Evolutionary conservation across 2,113 vertebrate species (phyloP).

Genomic region (Aviceda subcristata): DNA sequence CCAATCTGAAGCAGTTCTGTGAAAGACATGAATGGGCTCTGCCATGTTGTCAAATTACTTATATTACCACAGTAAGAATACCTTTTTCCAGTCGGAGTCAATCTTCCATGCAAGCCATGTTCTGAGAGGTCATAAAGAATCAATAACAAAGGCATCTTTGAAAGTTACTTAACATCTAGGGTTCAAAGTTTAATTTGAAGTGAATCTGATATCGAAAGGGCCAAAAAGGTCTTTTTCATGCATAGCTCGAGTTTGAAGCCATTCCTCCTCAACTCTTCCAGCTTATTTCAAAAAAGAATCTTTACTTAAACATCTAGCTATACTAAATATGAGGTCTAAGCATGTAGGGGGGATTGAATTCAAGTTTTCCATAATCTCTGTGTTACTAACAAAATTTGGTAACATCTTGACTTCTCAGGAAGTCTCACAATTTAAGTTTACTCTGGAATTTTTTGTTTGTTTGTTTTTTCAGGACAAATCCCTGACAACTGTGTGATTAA

Average conservation of each 20-base stretch:
- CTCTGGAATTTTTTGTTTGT: background rate
- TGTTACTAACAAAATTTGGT: background rate
- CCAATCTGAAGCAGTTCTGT: background rate
- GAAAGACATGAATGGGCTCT: background rate
- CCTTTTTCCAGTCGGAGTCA: background rate
- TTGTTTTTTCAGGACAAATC: conserved; percentile 67
- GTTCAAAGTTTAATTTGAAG: background rate
- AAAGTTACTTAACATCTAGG: background rate
- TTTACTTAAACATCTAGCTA: background rate
- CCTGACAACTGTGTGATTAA: conserved; percentile 69
- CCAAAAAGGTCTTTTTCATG: background rate
- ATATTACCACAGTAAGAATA: background rate
- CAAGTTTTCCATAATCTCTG: background rate
- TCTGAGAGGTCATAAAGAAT: background rate
- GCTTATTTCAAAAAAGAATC: background rate
- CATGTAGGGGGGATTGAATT: background rate
- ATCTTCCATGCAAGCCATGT: background rate
- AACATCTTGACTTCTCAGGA: background rate
- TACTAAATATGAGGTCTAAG: background rate
- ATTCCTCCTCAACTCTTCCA: background rate
- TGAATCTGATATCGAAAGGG: background rate
- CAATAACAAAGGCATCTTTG: background rate
- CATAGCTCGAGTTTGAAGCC: background rate
- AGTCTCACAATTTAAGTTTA: background rate
- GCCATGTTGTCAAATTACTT: background rate